A percentile compares a stretch with the other conserved stretches of the same genome.
Conservation (phyloP, 2,888 invertebrate genomes). For the Diarsia mendica region DNA sequence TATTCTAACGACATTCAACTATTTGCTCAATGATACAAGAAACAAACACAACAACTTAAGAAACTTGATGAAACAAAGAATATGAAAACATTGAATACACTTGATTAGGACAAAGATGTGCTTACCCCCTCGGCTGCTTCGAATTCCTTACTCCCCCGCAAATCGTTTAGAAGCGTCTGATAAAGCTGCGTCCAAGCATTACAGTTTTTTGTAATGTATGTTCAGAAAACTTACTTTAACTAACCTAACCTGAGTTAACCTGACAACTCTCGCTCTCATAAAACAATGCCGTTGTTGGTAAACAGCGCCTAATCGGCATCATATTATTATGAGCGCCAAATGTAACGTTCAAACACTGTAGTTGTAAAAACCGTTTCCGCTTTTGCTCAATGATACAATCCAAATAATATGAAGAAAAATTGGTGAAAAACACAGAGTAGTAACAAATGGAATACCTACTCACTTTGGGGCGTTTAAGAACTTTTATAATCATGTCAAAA, state of each 20-base stretch:
- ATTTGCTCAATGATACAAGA: slow-evolving; percentile 8
- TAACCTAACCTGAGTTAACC: too few species aligned
- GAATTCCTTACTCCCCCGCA: background rate
- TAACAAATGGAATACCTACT: slow-evolving; percentile 31
- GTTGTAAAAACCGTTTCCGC: background rate
- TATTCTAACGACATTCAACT: background rate
- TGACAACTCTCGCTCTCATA: background rate
- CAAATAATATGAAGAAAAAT: background rate
- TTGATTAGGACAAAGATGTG: background rate
- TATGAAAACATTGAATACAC: background rate
- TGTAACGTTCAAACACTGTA: background rate
- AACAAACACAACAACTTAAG: background rate
- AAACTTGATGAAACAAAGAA: background rate
- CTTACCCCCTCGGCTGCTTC: background rate
- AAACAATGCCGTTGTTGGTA: background rate
- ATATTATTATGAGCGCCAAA: background rate
- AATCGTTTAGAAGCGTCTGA: slow-evolving; percentile 4
- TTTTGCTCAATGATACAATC: slow-evolving; percentile 39
- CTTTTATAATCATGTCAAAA: background rate
- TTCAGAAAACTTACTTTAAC: background rate
- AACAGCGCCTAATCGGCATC: background rate
- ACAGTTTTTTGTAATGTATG: slow-evolving; percentile 2
- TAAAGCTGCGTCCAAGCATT: slow-evolving; percentile 5
- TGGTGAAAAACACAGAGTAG: slow-evolving; percentile 14
- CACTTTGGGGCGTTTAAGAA: background rate